phyloP scores from a whole-genome alignment of 1,140 invertebrate genomes.

The Diprion similis region DNA sequence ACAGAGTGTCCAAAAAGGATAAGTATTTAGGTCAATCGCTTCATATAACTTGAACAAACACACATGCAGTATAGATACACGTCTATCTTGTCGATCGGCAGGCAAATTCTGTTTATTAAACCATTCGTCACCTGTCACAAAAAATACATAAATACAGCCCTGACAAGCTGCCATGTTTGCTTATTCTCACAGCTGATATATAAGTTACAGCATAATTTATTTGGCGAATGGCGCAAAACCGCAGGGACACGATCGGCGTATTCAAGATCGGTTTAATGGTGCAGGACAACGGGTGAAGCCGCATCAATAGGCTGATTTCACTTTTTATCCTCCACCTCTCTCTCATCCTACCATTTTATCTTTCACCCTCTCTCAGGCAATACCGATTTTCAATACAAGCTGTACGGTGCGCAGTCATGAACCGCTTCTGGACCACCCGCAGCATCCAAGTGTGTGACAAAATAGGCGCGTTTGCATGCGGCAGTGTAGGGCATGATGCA shows the following conservation, averaged over 20 bases:
- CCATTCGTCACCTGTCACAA: too few species aligned
- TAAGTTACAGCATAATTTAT: neutral
- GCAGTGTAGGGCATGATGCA: too few species aligned
- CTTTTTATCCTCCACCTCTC: too few species aligned
- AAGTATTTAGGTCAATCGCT: neutral
- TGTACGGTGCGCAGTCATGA: neutral
- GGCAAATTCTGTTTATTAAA: too few species aligned
- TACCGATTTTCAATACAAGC: neutral
- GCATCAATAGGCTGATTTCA: too few species aligned
- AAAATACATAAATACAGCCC: too few species aligned
- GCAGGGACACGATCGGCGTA: neutral
- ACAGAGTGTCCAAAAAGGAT: neutral
- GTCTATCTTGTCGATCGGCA: too few species aligned
- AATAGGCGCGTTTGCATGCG: neutral
- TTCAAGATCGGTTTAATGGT: neutral
- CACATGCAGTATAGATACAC: too few species aligned
- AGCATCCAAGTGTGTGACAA: neutral
- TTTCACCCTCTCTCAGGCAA: neutral
- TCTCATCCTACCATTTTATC: neutral
- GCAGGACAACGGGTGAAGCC: neutral
- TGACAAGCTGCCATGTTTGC: too few species aligned
- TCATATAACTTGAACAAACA: neutral
- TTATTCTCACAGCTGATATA: too few species aligned
- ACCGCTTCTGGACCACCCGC: too few species aligned
- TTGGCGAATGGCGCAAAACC: neutral